Evolutionary conservation across 2,113 vertebrate genomes (phyloP), one percentile per base, ranked within the genome.

Genomic region (Myotis brandtii): DNA sequence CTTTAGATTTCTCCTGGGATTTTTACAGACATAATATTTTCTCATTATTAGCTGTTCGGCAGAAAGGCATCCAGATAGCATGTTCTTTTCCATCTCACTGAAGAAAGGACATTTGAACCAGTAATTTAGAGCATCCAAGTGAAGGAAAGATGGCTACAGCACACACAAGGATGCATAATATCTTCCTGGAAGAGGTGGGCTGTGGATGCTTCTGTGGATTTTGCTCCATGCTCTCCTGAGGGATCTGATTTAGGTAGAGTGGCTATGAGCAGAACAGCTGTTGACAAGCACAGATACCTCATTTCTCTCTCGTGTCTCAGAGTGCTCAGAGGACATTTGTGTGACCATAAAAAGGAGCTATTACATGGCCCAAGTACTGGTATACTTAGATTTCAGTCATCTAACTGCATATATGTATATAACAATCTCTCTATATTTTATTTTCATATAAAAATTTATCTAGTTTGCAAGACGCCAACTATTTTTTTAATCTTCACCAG

Each of bases 1-100:
- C 76, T 97, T 98, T 90, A 96, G 95, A 98, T 98, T 98, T 98
- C 98, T 98, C 97, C 67, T 72, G 97, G 93, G 98, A 82, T 76
- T 97, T 98, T 89, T 96, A 94, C 89, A 98, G 88, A 95, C 93
- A 96, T 94, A 98, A 97, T 98, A 98, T 98, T 98, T 98, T 98
- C 98, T 98, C 96, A 98, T 98, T 98, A 98, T 98, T 98, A 98
- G 81, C 89, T 98, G 95, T 97, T 98, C 94, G 93, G 95, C 85
- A 97, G 94, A 96, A 90, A 97, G 50, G 73, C 97, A 98, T 96
- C 84, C 59, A 77, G 82, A 27, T 93, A 92, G 90, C 48, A 0
- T 95, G 89, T 97, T 97, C 92, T 97, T 97, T 96, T 91, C 93
- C 96, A 88, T 96, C 93, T 97, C 86, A 94, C 32, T 43, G 91